Evolutionary conservation across 2,797 vertebrate genomes (phyloP).

Genomic region (Micropoecilia bifurca): DNA sequence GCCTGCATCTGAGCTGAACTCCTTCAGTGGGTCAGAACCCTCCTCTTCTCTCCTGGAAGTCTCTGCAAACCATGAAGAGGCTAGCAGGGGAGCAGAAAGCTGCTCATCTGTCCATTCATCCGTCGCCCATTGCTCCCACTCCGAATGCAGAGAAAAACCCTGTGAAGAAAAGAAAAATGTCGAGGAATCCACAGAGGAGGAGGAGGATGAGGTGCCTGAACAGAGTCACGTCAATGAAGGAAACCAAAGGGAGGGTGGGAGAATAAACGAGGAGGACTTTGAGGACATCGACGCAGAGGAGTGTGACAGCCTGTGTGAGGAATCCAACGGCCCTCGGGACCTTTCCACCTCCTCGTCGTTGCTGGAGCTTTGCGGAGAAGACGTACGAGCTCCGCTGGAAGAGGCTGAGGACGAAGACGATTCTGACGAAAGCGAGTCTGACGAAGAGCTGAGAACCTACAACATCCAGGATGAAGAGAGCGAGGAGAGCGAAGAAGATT

Average conservation of each 20-base stretch:
- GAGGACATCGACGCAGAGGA: slow-evolving; percentile 76
- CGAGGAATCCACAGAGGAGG: slow-evolving; percentile 87
- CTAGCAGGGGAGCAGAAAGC: slow-evolving; percentile 56
- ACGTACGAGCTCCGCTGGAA: slow-evolving; percentile 79
- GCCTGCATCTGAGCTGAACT: slow-evolving; percentile 73
- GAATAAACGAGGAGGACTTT: slow-evolving; percentile 72
- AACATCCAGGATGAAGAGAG: slow-evolving; percentile 94
- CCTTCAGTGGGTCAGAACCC: slow-evolving; percentile 68
- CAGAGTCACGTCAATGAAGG: slow-evolving; percentile 72
- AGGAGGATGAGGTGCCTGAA: slow-evolving; percentile 84
- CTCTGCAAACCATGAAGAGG: slow-evolving; percentile 62
- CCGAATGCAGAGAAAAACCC: slow-evolving; percentile 67
- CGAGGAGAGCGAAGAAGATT: slow-evolving; percentile 88
- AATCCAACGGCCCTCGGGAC: slow-evolving; percentile 57
- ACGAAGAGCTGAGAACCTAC: slow-evolving; percentile 94
- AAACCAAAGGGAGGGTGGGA: slow-evolving; percentile 45
- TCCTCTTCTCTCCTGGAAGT: slow-evolving; percentile 67
- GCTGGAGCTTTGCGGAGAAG: slow-evolving; percentile 73
- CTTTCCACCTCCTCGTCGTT: slow-evolving; percentile 75
- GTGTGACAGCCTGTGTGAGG: slow-evolving; percentile 68
- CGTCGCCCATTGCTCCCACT: slow-evolving; percentile 69
- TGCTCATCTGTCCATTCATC: slow-evolving; percentile 68
- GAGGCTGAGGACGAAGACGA: slow-evolving; percentile 89
- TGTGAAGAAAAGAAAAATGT: slow-evolving; percentile 86
- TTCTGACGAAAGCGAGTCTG: slow-evolving; percentile 94